Base-by-base conservation (phyloP, 2,797 vertebrate species). In the Rhinoraja longicauda region DNA sequence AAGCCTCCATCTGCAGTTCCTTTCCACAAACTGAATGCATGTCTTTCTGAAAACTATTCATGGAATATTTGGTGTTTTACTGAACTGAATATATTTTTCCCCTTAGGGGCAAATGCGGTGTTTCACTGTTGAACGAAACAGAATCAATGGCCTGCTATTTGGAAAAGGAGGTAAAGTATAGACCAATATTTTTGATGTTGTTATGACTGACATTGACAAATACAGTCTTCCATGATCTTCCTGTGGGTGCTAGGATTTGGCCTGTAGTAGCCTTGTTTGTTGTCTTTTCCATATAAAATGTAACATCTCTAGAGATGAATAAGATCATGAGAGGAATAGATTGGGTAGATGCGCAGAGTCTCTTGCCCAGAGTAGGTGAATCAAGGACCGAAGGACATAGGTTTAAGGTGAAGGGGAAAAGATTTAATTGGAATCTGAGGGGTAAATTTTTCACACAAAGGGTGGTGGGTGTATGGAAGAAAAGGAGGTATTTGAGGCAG, bases 121-220 rank as follows among this genome's bases (percentile, higher is more conserved):
- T 99, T 93, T 98, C 98, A 0, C 97, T 99, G 95, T 95, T 99
- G 95, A 99, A 99, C 90, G 98, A 99, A 95, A 99, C 98, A 0
- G 98, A 99, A 94, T 97, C 97, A 0, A 98, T 99, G 94, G 96
- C 99, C 93, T 98, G 98, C 0, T 99, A 99, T 95, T 97, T 99
- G 95, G 98, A 99, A 94, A 99, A 98, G 97, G 98, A 99, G 98
- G 98, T 99, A 97, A 97, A 94, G 39, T 59, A 82, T 93, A 53
- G 77, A 59, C 29, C 24, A 57, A 0, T 29, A 8, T 81, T 86
- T 93, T 78, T 93, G 57, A 57, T 78, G 77, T 93, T 93, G 24
- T 53, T 21, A 59, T 77, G 39, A 93, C 62, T 32, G 59, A 39
- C 32, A 26, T 32, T 59, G 91, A 45, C 17, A 5, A 75, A 75